Percentiles rank a stretch among this genome's conserved stretches.
Conservation (phyloP, 2,888 invertebrate species). For the Nymphalis polychloros region DNA sequence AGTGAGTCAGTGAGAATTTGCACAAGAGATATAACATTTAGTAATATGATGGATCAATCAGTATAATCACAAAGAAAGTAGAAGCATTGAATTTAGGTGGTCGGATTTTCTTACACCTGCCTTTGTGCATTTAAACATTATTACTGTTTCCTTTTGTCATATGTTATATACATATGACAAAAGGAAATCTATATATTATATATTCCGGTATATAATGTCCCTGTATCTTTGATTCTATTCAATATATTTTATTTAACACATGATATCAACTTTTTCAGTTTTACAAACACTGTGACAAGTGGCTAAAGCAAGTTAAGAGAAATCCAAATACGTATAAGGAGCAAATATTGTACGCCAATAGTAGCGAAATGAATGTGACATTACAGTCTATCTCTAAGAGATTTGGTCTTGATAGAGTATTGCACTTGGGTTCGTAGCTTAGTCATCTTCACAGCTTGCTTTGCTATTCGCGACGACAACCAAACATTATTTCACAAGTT, state of each 20-base stretch:
- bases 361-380: conserved; percentile 80
- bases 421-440: conserved; percentile 76
- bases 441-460: conserved; percentile 47
- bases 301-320: conserved; percentile 86
- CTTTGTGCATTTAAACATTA: no score
- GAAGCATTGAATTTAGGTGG: no score
- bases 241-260: conserved; percentile 38
- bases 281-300: conserved; percentile 88
- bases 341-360: conserved; percentile 76
- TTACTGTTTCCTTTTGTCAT: no score
- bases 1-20: no score
- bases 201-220: no score
- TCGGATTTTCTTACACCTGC: no score
- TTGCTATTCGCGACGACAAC: conserved; percentile 30
- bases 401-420: conserved; percentile 79
- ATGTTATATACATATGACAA: no score
- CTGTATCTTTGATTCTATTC: background rate
- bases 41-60: no score
- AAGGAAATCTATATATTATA: no score
- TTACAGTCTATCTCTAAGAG: conserved; percentile 82
- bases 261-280: conserved; percentile 82
- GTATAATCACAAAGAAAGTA: no score
- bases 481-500: no score
- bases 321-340: conserved; percentile 84
- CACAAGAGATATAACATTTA: no score